Percentiles rank a stretch among this genome's conserved stretches.
Conservation (phyloP, 2,797 vertebrate genomes). For the Prionace glauca region DNA sequence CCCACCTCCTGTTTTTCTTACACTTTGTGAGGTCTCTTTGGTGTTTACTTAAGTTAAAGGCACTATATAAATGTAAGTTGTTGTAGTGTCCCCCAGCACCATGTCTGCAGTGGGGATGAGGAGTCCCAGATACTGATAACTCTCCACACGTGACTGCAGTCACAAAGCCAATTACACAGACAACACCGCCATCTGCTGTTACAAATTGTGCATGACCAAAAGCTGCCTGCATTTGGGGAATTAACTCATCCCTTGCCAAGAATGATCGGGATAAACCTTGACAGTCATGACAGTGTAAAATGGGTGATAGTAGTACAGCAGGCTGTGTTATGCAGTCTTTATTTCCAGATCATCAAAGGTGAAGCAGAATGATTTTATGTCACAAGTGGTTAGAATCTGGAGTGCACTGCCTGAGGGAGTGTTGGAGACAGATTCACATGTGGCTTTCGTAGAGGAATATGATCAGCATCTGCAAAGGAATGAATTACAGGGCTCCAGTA, state of each 20-base stretch:
- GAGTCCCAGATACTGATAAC: not conserved
- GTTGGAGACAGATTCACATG: not conserved
- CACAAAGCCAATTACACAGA: not conserved
- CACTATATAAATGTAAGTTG: not conserved
- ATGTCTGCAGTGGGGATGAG: too few species aligned
- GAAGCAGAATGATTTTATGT: too few species aligned
- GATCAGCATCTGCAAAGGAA: not conserved
- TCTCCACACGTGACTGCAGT: not conserved
- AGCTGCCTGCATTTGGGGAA: not conserved
- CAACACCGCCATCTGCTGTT: conserved; percentile 15
- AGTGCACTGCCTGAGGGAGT: not conserved
- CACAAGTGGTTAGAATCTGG: not conserved
- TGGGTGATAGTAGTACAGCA: not conserved
- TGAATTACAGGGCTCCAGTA: too few species aligned
- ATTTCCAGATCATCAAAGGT: not conserved
- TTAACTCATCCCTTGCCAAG: not conserved
- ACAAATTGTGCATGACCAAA: not conserved
- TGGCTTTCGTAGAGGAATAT: not conserved
- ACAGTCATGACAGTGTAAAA: not conserved
- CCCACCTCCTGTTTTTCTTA: not conserved
- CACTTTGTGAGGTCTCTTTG: not conserved
- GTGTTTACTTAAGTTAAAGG: not conserved
- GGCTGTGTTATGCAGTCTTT: not conserved
- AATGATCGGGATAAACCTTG: too few species aligned
- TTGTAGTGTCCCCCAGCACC: too few species aligned